Conservation (phyloP, 2,113 vertebrate species). For the Platichthys stellatus region DNA sequence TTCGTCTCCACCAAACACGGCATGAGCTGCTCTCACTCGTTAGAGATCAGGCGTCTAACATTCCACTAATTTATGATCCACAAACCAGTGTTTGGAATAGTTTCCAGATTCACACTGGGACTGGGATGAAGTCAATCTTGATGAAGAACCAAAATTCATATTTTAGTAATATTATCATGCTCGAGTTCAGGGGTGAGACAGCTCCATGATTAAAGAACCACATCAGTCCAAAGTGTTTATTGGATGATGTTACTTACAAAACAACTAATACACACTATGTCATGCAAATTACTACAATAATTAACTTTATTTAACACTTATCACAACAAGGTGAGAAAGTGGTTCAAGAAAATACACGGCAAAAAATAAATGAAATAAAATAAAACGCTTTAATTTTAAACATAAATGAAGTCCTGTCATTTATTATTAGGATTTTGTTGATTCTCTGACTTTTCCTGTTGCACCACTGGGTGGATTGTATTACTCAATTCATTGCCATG, state of each 20-base stretch:
- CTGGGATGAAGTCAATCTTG: background rate
- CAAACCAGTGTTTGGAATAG: background rate
- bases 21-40: background rate
- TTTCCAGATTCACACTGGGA: constrained; percentile 4
- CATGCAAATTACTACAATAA: no score
- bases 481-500: no score
- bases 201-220: background rate
- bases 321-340: no score
- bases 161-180: background rate
- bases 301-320: no score
- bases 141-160: background rate
- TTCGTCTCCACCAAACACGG: constrained; percentile 11
- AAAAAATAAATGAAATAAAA: no score
- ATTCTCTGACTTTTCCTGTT: no score
- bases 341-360: no score
- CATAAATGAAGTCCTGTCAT: no score
- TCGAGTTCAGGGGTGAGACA: background rate
- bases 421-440: no score
- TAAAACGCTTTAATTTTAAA: no score
- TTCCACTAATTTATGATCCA: background rate
- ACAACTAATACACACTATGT: background rate
- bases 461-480: no score
- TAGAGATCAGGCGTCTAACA: background rate
- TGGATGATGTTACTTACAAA: background rate
- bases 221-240: background rate